These are phyloP conservation scores for Rhincodon typus DNA, from an alignment of 2,797 vertebrate species.

Conservation along the genomic window DNA sequence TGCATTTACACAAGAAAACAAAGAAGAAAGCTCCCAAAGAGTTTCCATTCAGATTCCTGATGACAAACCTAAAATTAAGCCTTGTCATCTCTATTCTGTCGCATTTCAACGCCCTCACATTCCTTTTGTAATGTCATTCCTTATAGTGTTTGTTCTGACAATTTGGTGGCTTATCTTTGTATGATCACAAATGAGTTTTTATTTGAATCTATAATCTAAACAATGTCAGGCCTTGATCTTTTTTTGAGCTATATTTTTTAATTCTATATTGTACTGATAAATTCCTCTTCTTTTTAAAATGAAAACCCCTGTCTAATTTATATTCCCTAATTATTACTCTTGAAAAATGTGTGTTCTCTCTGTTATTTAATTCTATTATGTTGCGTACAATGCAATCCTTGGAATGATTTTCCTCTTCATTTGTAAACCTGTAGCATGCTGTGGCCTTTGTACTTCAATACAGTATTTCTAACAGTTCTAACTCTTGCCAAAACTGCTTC, in stretches of 20 bases:
- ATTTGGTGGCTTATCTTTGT: conserved; percentile 81
- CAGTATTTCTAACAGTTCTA: conserved; percentile 3
- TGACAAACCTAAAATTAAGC: conserved; percentile 62
- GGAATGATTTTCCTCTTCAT: background rate
- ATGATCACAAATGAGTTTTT: conserved; percentile 48
- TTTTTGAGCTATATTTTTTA: conserved; percentile 1
- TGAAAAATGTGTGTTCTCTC: background rate
- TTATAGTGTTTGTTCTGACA: conserved; percentile 71
- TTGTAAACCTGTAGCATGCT: background rate
- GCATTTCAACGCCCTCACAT: conserved; percentile 60
- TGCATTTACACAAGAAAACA: conserved; percentile 57
- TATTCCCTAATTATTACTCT: background rate
- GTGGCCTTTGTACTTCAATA: background rate
- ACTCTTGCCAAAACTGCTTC: conserved; percentile 25
- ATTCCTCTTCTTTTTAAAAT: background rate
- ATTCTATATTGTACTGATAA: conserved; percentile 9
- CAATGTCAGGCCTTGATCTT: background rate
- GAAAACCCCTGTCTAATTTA: conserved; percentile 23
- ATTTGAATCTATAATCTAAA: conserved; percentile 22
- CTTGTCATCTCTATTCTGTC: conserved; percentile 62
- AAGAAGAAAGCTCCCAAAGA: conserved; percentile 63
- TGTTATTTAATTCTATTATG: background rate
- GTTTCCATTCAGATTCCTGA: conserved; percentile 73
- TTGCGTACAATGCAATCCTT: background rate
- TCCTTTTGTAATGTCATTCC: conserved; percentile 74